These are phyloP conservation scores for Scaptomyza flava DNA, from an alignment of 2,888 invertebrate species.

Conservation along the genomic window DNA sequence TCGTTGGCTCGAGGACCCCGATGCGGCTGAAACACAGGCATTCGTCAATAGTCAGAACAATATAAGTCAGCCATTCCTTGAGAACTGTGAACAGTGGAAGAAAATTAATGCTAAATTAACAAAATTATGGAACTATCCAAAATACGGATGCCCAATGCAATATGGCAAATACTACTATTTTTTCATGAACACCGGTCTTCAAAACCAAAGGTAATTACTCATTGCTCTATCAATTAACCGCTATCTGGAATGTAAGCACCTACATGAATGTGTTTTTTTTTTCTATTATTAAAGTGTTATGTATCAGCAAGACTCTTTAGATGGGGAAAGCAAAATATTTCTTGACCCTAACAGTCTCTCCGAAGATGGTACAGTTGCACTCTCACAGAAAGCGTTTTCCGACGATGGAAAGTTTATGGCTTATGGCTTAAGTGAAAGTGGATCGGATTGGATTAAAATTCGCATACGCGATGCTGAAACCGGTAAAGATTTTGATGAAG, in stretches of 20 bases:
- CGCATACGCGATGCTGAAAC: conserved; percentile 90
- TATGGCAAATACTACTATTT: conserved; percentile 94
- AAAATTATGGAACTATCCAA: conserved; percentile 98
- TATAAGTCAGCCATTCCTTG: conserved; percentile 93
- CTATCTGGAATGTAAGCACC: not conserved
- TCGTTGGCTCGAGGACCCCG: conserved; percentile 98
- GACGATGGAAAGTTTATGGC: conserved; percentile 96
- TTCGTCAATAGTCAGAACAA: conserved; percentile 96
- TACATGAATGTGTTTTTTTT: not conserved
- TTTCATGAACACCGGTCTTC: conserved; percentile 96
- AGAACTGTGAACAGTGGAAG: conserved; percentile 89
- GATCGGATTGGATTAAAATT: conserved; percentile 98
- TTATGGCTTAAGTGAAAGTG: conserved; percentile 95
- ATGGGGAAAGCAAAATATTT: conserved; percentile 92
- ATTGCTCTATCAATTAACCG: not conserved
- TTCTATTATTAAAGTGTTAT: conserved; percentile 88
- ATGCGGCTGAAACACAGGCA: conserved; percentile 94
- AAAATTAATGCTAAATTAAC: conserved; percentile 92
- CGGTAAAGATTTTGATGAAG: conserved; percentile 94
- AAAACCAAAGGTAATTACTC: conserved; percentile 93
- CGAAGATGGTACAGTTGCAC: conserved; percentile 94
- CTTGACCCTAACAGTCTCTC: conserved; percentile 97
- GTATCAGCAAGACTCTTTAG: conserved; percentile 92
- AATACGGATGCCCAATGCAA: conserved; percentile 93
- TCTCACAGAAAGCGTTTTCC: conserved; percentile 91